phyloP scores from a whole-genome alignment of 2,888 invertebrate genomes.

The Diaphora mendica region DNA sequence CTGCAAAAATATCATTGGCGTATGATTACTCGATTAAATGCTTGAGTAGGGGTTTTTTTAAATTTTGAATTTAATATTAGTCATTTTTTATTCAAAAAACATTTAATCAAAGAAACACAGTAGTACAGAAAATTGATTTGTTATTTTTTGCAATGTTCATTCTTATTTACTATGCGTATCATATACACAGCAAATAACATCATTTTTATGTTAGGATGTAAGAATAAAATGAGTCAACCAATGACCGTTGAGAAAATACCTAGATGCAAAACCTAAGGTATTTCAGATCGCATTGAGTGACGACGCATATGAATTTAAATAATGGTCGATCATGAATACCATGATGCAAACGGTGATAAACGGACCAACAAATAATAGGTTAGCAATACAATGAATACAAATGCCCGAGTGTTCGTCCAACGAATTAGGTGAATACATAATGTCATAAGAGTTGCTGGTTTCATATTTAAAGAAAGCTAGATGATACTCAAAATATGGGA shows the following conservation, averaged over 20 bases:
- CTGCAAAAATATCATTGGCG: too few relatives aligned
- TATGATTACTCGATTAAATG: too few relatives aligned
- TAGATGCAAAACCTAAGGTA: constrained; percentile 53
- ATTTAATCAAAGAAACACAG: too few relatives aligned
- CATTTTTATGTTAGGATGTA: constrained; percentile 12
- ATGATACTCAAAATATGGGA: neutral
- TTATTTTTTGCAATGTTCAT: too few relatives aligned
- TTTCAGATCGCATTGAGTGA: constrained; percentile 53
- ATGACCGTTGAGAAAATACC: constrained; percentile 58
- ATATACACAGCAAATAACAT: constrained; percentile 10
- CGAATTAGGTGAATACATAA: neutral
- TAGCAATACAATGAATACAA: constrained; percentile 10
- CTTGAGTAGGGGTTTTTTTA: too few relatives aligned
- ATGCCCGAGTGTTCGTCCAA: neutral
- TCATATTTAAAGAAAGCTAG: neutral
- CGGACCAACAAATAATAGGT: constrained; percentile 27
- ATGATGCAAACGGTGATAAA: constrained; percentile 30
- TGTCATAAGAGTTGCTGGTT: neutral
- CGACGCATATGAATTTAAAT: constrained; percentile 49
- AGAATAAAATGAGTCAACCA: constrained; percentile 47
- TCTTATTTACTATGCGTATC: too few relatives aligned
- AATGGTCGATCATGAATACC: constrained; percentile 32
- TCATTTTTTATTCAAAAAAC: too few relatives aligned
- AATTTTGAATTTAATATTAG: too few relatives aligned
- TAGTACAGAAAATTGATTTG: too few relatives aligned